Conservation (phyloP, 2,113 vertebrate species). For the Oreotragus oreotragus region DNA sequence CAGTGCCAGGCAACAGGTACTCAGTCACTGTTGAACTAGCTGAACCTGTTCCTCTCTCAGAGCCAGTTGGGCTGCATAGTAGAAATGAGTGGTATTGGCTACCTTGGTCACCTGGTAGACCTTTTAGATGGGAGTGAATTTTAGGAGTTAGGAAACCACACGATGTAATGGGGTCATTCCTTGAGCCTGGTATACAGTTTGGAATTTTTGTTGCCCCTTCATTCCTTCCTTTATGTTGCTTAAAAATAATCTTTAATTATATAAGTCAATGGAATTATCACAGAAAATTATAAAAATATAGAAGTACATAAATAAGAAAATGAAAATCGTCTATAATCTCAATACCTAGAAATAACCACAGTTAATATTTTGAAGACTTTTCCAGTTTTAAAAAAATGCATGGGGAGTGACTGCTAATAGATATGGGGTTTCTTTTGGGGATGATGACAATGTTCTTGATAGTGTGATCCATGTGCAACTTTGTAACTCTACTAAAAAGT, state of each 20-base stretch:
- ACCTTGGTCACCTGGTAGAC: neutral
- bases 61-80: neutral
- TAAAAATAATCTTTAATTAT: neutral
- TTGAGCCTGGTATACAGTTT: neutral
- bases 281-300: too few species aligned
- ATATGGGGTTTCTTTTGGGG: neutral
- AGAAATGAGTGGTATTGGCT: neutral
- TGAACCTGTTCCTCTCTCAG: neutral
- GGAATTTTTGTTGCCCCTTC: neutral
- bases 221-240: neutral
- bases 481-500: neutral
- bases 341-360: neutral
- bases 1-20: neutral
- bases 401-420: neutral
- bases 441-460: slow-evolving; percentile 20
- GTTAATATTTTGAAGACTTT: slow-evolving; percentile 20
- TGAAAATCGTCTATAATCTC: neutral
- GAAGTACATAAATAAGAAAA: neutral
- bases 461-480: neutral
- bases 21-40: neutral
- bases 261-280: too few species aligned
- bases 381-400: neutral
- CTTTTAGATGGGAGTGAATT: neutral
- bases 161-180: neutral
- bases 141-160: slow-evolving; percentile 12